Evolutionary conservation across 2,888 invertebrate genomes (phyloP).

Genomic region (Schrankia costaestrigalis): DNA sequence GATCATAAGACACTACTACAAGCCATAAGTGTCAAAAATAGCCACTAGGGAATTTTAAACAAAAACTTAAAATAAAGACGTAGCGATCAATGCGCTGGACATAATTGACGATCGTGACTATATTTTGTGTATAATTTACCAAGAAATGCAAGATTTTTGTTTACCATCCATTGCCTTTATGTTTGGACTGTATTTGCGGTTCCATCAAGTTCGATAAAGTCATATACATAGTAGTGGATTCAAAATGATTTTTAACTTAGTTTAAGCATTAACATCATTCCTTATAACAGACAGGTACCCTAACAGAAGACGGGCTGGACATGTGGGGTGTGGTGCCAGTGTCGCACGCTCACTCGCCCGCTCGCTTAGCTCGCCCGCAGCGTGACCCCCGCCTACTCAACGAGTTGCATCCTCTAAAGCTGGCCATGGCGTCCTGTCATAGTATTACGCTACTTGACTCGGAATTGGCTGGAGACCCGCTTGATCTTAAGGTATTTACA

Average conservation of each 20-base stretch:
- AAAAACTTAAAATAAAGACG: too few relatives aligned
- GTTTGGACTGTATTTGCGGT: too few relatives aligned
- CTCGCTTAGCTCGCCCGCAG: slow-evolving; percentile 60
- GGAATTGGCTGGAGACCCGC: slow-evolving; percentile 93
- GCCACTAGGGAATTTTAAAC: too few relatives aligned
- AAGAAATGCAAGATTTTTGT: too few relatives aligned
- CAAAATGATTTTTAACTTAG: not conserved
- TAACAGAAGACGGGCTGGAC: slow-evolving; percentile 97
- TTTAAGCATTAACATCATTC: not conserved
- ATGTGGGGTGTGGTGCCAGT: slow-evolving; percentile 94
- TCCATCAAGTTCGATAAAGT: too few relatives aligned
- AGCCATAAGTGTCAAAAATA: slow-evolving; percentile 98
- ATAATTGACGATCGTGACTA: too few relatives aligned
- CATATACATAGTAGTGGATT: too few relatives aligned
- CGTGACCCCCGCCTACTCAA: slow-evolving; percentile 72
- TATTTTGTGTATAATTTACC: too few relatives aligned
- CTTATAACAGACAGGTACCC: slow-evolving; percentile 89
- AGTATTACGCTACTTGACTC: slow-evolving; percentile 95
- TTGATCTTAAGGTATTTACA: slow-evolving; percentile 94
- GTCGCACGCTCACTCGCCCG: slow-evolving; percentile 39
- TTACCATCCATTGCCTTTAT: too few relatives aligned
- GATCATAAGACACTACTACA: slow-evolving; percentile 96
- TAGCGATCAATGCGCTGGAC: slow-evolving; percentile 90
- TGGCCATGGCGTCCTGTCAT: slow-evolving; percentile 96
- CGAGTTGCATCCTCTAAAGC: slow-evolving; percentile 79